phyloP scores from a whole-genome alignment of 1,140 invertebrate genomes.

The Caligus rogercresseyi region DNA sequence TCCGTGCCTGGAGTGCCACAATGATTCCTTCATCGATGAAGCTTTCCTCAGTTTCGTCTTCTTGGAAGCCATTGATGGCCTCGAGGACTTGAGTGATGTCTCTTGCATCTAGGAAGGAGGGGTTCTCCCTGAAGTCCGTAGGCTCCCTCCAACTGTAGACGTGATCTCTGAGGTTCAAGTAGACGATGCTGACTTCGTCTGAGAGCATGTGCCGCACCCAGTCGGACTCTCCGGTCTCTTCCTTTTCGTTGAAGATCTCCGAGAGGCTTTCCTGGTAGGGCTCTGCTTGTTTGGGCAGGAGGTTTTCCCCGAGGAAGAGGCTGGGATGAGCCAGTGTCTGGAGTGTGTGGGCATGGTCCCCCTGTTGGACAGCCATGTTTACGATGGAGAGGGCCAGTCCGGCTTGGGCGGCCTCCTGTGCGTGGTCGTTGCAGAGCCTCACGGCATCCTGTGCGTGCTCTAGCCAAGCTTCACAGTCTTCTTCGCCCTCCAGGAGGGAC shows the following conservation, averaged over 20 bases:
- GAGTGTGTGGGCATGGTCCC: neutral
- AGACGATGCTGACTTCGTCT: neutral
- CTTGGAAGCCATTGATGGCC: neutral
- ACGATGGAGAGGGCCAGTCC: neutral
- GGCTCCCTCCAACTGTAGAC: neutral
- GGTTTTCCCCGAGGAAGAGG: neutral
- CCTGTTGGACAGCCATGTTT: constrained; percentile 1
- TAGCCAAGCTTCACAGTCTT: neutral
- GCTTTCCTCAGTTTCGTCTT: no score
- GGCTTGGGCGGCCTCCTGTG: neutral
- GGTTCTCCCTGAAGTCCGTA: neutral
- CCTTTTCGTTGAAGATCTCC: neutral
- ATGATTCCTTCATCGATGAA: constrained; percentile 20
- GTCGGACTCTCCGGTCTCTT: neutral
- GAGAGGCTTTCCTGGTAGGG: neutral
- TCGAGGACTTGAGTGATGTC: neutral
- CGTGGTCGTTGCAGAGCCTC: neutral
- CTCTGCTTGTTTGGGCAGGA: neutral
- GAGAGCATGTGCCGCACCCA: neutral
- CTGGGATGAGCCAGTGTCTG: neutral
- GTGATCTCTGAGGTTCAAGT: constrained; percentile 4
- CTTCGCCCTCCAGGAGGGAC: neutral
- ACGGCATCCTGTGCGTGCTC: neutral
- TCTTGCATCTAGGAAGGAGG: neutral
- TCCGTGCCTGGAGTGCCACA: constrained; percentile 38